Evolutionary conservation across 2,113 vertebrate species (phyloP).

Genomic region (Corythaeola cristata): DNA sequence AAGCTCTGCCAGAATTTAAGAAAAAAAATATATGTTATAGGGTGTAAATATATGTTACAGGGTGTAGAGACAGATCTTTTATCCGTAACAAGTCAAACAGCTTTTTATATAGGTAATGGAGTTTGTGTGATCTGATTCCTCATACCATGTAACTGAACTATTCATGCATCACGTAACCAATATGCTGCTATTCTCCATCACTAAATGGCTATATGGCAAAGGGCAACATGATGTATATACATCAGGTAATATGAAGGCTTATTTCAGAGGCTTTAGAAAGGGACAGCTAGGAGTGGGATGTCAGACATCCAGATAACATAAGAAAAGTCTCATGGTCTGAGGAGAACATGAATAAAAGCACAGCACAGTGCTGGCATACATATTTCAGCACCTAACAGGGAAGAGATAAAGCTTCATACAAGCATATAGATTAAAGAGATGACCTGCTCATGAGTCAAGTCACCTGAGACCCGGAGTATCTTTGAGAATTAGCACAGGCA

Average conservation of each 20-base stretch:
- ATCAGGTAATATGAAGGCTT: not conserved
- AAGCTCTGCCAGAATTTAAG: not conserved
- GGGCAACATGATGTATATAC: not conserved
- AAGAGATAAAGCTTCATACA: not conserved
- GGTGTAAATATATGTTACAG: not conserved
- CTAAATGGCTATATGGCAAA: not conserved
- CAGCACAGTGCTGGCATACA: not conserved
- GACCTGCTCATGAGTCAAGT: not conserved
- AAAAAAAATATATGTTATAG: not conserved
- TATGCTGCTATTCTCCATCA: not conserved
- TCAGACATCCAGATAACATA: not conserved
- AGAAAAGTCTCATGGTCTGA: not conserved
- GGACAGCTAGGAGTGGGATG: not conserved
- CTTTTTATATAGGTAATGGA: not conserved
- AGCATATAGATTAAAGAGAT: not conserved
- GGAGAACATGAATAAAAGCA: not conserved
- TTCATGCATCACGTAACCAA: not conserved
- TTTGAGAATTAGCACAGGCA: not conserved
- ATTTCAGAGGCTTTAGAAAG: not conserved
- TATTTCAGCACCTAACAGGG: not conserved
- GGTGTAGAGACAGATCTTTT: not conserved
- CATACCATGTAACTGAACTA: not conserved
- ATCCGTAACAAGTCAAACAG: not conserved
- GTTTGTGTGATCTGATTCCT: not conserved
- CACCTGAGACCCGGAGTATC: not conserved